Conservation (phyloP, 1,140 invertebrate genomes). For the Solenopsis invicta region DNA sequence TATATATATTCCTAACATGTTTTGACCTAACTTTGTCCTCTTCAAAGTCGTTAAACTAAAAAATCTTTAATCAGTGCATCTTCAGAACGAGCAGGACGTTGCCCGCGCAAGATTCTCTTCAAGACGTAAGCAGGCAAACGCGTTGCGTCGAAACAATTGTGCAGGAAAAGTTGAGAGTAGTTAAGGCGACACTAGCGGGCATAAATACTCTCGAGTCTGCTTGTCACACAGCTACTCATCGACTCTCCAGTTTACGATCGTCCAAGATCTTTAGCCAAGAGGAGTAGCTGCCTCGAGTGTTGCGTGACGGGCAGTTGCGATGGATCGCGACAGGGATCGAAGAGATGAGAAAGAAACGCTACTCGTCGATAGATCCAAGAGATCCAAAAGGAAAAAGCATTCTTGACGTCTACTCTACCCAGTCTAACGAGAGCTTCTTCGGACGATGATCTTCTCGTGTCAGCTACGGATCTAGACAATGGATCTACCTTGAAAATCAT, state of each 20-base stretch:
- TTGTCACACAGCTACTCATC: constrained; percentile 91
- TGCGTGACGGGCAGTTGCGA: constrained; percentile 77
- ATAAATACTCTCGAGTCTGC: constrained; percentile 95
- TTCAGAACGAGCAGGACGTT: constrained; percentile 94
- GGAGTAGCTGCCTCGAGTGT: constrained; percentile 85
- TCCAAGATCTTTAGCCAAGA: constrained; percentile 91
- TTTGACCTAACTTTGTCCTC: too few relatives aligned
- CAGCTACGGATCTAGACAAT: constrained; percentile 91
- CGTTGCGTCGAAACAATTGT: constrained; percentile 96
- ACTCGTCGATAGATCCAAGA: constrained; percentile 91
- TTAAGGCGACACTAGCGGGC: constrained; percentile 93
- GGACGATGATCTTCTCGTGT: constrained; percentile 93
- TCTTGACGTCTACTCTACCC: constrained; percentile 93
- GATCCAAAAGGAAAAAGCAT: constrained; percentile 93
- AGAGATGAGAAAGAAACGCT: constrained; percentile 90
- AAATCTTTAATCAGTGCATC: too few relatives aligned
- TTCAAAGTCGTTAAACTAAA: too few relatives aligned
- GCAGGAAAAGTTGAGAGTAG: constrained; percentile 91
- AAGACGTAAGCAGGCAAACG: constrained; percentile 93
- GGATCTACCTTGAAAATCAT: too few relatives aligned
- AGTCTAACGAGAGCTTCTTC: constrained; percentile 93
- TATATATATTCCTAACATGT: too few relatives aligned
- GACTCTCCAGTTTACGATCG: constrained; percentile 91
- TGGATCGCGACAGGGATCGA: constrained; percentile 82
- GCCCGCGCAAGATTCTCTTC: constrained; percentile 96